phyloP scores from a whole-genome alignment of 2,888 invertebrate species.

The Thymelicus sylvestris region DNA sequence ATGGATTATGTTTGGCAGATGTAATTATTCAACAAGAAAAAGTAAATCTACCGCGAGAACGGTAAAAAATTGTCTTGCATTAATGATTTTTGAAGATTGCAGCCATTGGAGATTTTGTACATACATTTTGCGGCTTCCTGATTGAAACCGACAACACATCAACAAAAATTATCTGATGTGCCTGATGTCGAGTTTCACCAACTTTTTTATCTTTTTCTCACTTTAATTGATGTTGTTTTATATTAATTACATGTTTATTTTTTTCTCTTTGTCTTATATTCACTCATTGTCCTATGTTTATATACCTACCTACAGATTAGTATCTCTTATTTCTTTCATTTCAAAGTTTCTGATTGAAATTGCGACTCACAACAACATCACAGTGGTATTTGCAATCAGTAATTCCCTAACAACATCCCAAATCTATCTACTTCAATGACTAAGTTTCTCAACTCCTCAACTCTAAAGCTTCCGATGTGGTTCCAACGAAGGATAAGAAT shows the following conservation, averaged over 20 bases:
- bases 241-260: not conserved
- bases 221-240: not conserved
- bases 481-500: too few relatives aligned
- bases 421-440: too few relatives aligned
- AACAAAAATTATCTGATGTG: conserved; percentile 24
- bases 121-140: conserved; percentile 16
- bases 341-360: too few relatives aligned
- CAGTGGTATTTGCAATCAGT: too few relatives aligned
- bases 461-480: too few relatives aligned
- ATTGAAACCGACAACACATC: conserved; percentile 31
- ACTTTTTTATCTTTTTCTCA: not conserved
- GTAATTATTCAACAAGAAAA: conserved; percentile 28
- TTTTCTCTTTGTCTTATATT: not conserved
- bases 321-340: too few relatives aligned
- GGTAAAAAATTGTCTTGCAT: conserved; percentile 25
- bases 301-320: too few relatives aligned
- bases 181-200: conserved; percentile 15
- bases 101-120: conserved; percentile 14
- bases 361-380: too few relatives aligned
- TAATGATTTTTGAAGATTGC: conserved; percentile 34
- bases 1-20: conserved; percentile 28
- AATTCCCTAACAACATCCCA: too few relatives aligned
- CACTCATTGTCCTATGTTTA: too few relatives aligned
- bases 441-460: too few relatives aligned
- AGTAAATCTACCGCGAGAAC: conserved; percentile 11